A percentile compares a stretch with the other conserved stretches of the same genome.
These are phyloP conservation scores for Venustaconcha ellipsiformis DNA, from an alignment of 1,140 invertebrate genomes.

Conservation along the genomic window DNA sequence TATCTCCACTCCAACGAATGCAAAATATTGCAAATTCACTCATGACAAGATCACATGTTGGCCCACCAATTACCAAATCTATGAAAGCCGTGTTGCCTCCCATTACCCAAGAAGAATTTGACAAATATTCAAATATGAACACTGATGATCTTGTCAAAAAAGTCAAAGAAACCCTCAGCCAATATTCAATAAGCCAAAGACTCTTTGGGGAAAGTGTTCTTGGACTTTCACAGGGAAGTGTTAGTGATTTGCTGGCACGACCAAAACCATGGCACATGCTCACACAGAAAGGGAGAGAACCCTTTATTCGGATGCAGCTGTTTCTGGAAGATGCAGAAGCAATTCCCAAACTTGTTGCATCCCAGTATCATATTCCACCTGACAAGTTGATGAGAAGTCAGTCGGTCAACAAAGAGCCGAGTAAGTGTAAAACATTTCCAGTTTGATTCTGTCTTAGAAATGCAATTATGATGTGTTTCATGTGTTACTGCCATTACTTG, in stretches of 20 bases:
- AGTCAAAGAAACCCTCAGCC: conserved; percentile 96
- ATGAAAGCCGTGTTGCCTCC: conserved; percentile 96
- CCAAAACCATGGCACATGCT: conserved; percentile 99
- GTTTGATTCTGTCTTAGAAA: background rate
- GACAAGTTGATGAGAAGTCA: conserved; percentile 77
- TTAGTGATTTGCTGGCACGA: conserved; percentile 97
- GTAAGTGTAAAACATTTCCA: conserved; percentile 6
- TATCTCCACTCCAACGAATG: conserved; percentile 94
- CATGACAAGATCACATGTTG: conserved; percentile 75
- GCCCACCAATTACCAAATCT: conserved; percentile 79
- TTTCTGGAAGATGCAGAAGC: conserved; percentile 98
- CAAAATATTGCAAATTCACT: conserved; percentile 98
- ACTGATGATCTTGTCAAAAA: conserved; percentile 97
- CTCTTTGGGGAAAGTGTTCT: conserved; percentile 98
- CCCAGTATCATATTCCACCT: conserved; percentile 97
- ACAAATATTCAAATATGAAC: conserved; percentile 97
- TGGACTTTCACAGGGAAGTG: conserved; percentile 88
- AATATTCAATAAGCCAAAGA: conserved; percentile 98
- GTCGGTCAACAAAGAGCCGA: conserved; percentile 31
- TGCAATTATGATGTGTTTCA: background rate
- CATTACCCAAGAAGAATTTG: conserved; percentile 99
- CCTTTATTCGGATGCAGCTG: conserved; percentile 98
- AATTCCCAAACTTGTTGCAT: conserved; percentile 95
- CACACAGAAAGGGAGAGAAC: conserved; percentile 97
- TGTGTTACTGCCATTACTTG: background rate